Evolutionary conservation across 35 echinoderm and acorn worm species (phyloP), one percentile per base, ranked within the genome.

Genomic region (Nesometra sesokonis): DNA sequence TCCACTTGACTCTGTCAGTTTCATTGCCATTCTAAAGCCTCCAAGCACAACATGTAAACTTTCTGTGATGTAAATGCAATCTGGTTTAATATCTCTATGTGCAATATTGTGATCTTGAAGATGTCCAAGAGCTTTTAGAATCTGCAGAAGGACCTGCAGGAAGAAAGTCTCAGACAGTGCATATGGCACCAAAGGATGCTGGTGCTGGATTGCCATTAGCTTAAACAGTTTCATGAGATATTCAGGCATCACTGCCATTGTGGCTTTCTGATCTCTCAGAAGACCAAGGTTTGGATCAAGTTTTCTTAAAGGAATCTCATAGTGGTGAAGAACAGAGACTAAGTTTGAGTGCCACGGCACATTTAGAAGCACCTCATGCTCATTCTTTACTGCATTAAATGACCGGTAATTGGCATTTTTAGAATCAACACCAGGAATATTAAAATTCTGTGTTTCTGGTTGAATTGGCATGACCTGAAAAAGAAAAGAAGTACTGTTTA

Each of bases 11-110:
- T 83, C 82, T 30, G 33, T 32, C 46, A 89, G 33, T 35, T 35
- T 89, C 36, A 47, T 89, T 4, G 87, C 87, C 46, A 82, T 67
- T 77, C 87, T 38, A 89, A 89, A 89, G 38, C 82, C 87, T 0
- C 87, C 87, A 11, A 89, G 52, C 5, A 89, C 80, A 0, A 89
- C 38, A 32, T 57, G 46, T 29, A 89, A 39, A 67, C 82, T 80
- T 34, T 82, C 38, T 32, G 82, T 81, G 3, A 89, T 57, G 36
- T 83, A 81, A 8, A 89, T 32, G 30, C 47, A 57, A 31, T 67
- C 82, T 34, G 87, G 46, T 32, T 89, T 81, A 32, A 89, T 82
- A 57, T 89, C 87, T 11, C 87, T 80, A 36, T 89, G 87, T 34
- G 79, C 87, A 83, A 89, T 77, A 32, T 77, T 67, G 37, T 89